A percentile compares a stretch with the other conserved stretches of the same genome.
Evolutionary conservation across 2,797 vertebrate species (phyloP).

Genomic region (Dermochelys coriacea): DNA sequence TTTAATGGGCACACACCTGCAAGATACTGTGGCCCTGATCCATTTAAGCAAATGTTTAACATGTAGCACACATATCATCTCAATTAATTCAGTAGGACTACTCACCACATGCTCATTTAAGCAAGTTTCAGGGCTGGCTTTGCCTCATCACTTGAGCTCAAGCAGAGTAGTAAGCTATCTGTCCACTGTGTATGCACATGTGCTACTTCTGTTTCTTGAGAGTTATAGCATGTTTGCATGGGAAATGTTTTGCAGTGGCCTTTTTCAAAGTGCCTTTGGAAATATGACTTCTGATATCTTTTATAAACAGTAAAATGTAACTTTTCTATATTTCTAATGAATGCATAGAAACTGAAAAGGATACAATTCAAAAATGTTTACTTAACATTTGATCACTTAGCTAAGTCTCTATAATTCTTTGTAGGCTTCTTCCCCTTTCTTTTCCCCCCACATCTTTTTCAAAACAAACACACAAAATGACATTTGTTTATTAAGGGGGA

Average conservation of each 20-base stretch:
- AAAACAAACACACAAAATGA: not conserved
- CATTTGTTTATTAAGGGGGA: not conserved
- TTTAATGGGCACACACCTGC: not conserved
- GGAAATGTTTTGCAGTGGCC: not conserved
- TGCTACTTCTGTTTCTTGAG: not conserved
- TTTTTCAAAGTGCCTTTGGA: not conserved
- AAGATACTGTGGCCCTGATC: not conserved
- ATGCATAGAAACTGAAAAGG: not conserved
- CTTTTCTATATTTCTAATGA: not conserved
- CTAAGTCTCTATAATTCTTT: not conserved
- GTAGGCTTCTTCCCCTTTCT: not conserved
- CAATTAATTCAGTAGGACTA: not conserved
- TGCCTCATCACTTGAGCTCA: not conserved
- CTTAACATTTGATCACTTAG: not conserved
- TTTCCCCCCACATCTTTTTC: not conserved
- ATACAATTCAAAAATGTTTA: not conserved
- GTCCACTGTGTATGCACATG: fast-evolving
- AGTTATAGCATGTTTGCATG: not conserved
- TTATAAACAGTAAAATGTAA: not conserved
- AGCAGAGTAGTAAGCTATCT: not conserved
- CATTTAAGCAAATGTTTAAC: not conserved
- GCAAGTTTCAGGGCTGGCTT: not conserved
- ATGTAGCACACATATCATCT: not conserved
- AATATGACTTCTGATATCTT: not conserved
- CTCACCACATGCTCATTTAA: not conserved